phyloP scores from a whole-genome alignment of 2,888 invertebrate species.

The Drosophila yooni region DNA sequence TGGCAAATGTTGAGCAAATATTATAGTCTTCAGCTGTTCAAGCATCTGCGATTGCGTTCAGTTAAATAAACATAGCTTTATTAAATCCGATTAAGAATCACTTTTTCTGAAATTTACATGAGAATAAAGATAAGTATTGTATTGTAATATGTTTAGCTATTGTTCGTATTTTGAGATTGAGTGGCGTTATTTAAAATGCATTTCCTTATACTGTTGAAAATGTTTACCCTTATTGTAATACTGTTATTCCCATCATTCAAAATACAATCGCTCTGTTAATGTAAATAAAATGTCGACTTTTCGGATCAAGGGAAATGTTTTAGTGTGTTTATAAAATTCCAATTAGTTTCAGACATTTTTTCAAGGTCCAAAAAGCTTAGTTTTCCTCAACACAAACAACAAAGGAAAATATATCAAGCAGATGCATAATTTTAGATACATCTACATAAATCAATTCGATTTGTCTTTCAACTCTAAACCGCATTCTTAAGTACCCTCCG shows the following conservation, averaged over 20 bases:
- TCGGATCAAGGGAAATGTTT: neutral
- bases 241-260: neutral
- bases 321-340: neutral
- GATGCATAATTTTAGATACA: neutral
- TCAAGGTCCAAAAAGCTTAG: neutral
- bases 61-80: neutral
- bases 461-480: slow-evolving; percentile 4
- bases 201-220: neutral
- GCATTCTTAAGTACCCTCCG: neutral
- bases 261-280: neutral
- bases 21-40: neutral
- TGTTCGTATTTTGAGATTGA: neutral
- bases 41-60: neutral
- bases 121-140: neutral
- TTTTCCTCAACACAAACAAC: neutral
- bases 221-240: neutral
- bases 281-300: neutral
- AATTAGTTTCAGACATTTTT: neutral
- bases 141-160: neutral
- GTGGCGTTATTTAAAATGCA: neutral
- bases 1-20: neutral
- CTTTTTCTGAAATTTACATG: neutral
- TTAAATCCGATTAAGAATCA: slow-evolving; percentile 1
- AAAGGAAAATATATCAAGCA: neutral
- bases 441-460: slow-evolving; percentile 1